Conservation (phyloP, 2,113 vertebrate genomes). For the Anas platyrhynchos region DNA sequence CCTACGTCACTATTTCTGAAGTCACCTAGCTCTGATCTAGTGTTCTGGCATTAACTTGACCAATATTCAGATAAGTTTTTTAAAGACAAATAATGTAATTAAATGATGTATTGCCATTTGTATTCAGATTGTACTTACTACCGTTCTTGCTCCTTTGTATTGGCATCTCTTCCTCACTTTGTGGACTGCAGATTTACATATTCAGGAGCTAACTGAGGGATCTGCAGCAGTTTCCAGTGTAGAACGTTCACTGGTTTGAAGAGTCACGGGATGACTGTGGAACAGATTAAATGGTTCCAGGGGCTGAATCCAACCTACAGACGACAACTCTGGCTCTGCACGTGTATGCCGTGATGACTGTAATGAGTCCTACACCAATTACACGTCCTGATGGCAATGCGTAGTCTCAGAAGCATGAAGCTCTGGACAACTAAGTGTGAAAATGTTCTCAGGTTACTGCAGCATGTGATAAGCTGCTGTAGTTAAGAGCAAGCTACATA, state of each 20-base stretch:
- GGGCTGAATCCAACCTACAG: not conserved
- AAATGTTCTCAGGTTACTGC: not conserved
- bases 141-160: not conserved
- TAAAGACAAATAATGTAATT: not conserved
- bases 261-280: not conserved
- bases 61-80: not conserved
- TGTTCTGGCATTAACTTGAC: accelerated
- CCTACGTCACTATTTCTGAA: accelerated
- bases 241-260: not conserved
- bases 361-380: not conserved
- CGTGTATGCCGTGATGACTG: not conserved
- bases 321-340: accelerated
- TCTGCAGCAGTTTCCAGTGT: not conserved
- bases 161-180: not conserved
- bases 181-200: not conserved
- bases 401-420: not conserved
- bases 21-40: not conserved
- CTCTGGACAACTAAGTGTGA: not conserved
- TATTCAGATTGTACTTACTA: not conserved
- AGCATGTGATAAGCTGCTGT: not conserved
- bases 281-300: not conserved
- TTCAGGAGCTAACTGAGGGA: not conserved
- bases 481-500: not conserved
- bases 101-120: not conserved
- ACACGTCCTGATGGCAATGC: not conserved